Base-by-base conservation (phyloP, 2,888 invertebrate genomes). In the Oscheius onirici region DNA sequence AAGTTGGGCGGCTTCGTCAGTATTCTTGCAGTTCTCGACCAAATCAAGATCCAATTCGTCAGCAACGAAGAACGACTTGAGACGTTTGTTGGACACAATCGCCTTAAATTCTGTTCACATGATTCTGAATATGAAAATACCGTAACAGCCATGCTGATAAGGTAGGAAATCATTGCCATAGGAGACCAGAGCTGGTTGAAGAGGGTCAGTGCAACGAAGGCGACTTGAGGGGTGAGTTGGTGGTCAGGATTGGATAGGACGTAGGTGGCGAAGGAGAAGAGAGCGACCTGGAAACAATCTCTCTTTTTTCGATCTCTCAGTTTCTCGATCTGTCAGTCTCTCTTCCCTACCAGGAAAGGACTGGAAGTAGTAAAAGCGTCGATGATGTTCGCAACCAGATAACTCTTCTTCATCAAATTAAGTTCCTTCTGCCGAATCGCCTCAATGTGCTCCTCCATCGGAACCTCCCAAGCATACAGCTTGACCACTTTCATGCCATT, bases 121-220 rank as follows among this genome's bases (percentile, higher is more conserved):
- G 15, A 3, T 11, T 55, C 2, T 55, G 0, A 22, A 26, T n/a
- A 26, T 11, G 20, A 13, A 28, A 60, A 17, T n/a, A 81, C 81
- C 70, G 82, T 83, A 5, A 86, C 83, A 1, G 78, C 69, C 68
- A 79, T 76, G 55, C 80, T 79, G 58, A 86, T 83, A 11, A 85
- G 74, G 28, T 82, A 44, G 1, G 84, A 93, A 65, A 95, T 92
- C 93, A 96, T 93, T 88, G 94, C 93, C 89, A 97, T 91, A 86
- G 97, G 96, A 89, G 95, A 94, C 89, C 96, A 92, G 87, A 97
- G 92, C 86, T 96, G 95, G 91, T 97, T 96, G 92, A 97, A 95
- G 89, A 97, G 92, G 89, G 96, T 94, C 88, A 97, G 91, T 86
- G 96, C 94, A 87, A 96, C 95, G 91, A 97, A 97, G 88, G 96